Conservation (phyloP, 2,888 invertebrate species). For the Atherix ibis region DNA sequence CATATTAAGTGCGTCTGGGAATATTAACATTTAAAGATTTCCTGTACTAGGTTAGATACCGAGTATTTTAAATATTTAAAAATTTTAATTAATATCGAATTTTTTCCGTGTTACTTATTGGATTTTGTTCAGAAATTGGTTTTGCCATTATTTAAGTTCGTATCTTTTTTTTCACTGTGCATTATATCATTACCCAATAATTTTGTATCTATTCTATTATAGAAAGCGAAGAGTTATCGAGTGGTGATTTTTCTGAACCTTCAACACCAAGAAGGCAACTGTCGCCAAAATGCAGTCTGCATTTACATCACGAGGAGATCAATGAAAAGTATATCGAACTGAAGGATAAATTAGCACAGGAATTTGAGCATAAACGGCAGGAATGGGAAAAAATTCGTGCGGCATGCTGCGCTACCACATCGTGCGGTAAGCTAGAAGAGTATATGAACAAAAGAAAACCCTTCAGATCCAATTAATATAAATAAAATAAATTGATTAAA, state of each 20-base stretch:
- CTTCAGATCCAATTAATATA: background rate
- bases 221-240: slow-evolving; percentile 33
- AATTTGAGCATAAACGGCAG: slow-evolving; percentile 55
- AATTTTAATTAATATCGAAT: too few species aligned
- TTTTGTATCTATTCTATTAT: too few species aligned
- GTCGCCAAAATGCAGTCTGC: slow-evolving; percentile 20
- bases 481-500: background rate
- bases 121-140: too few species aligned
- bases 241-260: slow-evolving; percentile 36
- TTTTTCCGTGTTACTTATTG: too few species aligned
- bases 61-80: too few species aligned
- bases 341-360: slow-evolving; percentile 54
- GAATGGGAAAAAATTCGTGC: slow-evolving; percentile 40
- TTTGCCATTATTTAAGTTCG: too few species aligned
- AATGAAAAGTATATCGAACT: slow-evolving; percentile 53
- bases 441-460: too few species aligned
- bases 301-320: slow-evolving; percentile 44
- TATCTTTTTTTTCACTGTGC: too few species aligned
- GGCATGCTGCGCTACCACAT: slow-evolving; percentile 11
- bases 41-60: too few species aligned
- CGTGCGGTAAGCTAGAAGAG: slow-evolving; percentile 6
- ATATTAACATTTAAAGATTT: too few species aligned
- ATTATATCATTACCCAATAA: too few species aligned
- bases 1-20: too few species aligned
- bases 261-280: slow-evolving; percentile 23